phyloP scores from a whole-genome alignment of 2,113 vertebrate species.

The Sorex fumeus region DNA sequence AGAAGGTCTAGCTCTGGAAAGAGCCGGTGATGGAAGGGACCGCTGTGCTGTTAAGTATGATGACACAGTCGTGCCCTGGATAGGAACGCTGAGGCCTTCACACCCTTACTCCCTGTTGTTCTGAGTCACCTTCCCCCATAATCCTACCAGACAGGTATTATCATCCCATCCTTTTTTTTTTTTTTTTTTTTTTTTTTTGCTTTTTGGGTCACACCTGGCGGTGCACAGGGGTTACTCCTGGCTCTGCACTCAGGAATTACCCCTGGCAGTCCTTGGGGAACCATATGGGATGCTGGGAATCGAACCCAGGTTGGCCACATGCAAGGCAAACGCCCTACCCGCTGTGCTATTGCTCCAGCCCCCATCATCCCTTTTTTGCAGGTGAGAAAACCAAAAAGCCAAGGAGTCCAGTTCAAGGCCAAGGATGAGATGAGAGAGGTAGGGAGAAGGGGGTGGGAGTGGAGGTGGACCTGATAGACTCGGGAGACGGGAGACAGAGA shows the following conservation, averaged over 20 bases:
- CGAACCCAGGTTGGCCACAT: too few species aligned
- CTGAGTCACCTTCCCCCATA: background rate
- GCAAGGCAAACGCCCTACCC: too few species aligned
- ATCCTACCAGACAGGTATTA: background rate
- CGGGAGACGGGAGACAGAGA: background rate
- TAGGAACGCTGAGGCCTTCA: background rate
- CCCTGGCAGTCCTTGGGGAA: too few species aligned
- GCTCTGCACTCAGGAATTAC: too few species aligned
- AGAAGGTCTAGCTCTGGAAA: background rate
- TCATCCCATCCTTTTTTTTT: background rate
- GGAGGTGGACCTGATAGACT: too few species aligned
- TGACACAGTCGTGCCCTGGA: background rate
- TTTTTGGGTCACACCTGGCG: too few species aligned
- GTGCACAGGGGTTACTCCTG: too few species aligned
- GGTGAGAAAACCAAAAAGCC: slow-evolving; percentile 5
- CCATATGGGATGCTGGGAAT: too few species aligned
- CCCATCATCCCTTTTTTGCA: background rate
- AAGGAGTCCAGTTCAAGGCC: background rate
- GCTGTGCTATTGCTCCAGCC: too few species aligned
- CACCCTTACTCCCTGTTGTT: background rate
- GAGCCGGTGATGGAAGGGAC: background rate
- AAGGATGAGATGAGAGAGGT: background rate
- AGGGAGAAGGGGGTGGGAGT: background rate
- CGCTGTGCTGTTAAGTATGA: background rate
- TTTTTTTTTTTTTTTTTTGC: too few species aligned